These are phyloP conservation scores for Orchesellides sinensis DNA, from an alignment of 2,888 invertebrate genomes.

Conservation along the genomic window DNA sequence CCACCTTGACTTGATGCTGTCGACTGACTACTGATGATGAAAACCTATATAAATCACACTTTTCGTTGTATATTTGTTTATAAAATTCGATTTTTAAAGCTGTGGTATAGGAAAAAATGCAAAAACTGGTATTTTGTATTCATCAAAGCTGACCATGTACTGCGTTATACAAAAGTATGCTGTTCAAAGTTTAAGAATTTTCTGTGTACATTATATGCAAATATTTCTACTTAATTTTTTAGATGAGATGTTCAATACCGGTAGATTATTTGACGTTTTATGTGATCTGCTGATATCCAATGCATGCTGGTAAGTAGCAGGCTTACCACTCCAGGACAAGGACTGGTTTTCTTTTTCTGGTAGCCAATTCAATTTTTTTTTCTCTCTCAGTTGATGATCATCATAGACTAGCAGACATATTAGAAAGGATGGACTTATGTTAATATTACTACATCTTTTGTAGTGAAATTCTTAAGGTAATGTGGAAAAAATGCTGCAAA, in stretches of 20 bases:
- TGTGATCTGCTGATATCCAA: conserved; percentile 19
- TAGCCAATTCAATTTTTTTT: conserved; percentile 36
- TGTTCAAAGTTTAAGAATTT: too few species aligned
- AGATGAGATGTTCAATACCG: conserved; percentile 51
- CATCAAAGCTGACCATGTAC: conserved; percentile 53
- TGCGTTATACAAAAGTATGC: too few species aligned
- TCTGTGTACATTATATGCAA: conserved; percentile 6
- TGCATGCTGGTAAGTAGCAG: conserved; percentile 24
- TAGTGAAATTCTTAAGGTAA: background rate
- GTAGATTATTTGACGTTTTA: conserved; percentile 56
- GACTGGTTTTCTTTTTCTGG: conserved; percentile 50
- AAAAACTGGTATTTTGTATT: conserved; percentile 54
- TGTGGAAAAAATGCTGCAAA: background rate
- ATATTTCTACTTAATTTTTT: background rate
- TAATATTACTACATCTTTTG: background rate
- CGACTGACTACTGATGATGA: background rate
- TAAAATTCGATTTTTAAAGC: conserved; percentile 1
- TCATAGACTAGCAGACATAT: background rate
- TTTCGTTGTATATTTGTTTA: background rate
- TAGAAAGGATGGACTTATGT: background rate
- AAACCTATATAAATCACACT: background rate
- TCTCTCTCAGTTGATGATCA: background rate
- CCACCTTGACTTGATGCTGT: background rate
- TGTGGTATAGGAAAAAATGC: conserved; percentile 41
- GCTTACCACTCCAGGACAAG: conserved; percentile 52